Evolutionary conservation across 2,113 vertebrate species (phyloP).

Genomic region (Bufo bufo): DNA sequence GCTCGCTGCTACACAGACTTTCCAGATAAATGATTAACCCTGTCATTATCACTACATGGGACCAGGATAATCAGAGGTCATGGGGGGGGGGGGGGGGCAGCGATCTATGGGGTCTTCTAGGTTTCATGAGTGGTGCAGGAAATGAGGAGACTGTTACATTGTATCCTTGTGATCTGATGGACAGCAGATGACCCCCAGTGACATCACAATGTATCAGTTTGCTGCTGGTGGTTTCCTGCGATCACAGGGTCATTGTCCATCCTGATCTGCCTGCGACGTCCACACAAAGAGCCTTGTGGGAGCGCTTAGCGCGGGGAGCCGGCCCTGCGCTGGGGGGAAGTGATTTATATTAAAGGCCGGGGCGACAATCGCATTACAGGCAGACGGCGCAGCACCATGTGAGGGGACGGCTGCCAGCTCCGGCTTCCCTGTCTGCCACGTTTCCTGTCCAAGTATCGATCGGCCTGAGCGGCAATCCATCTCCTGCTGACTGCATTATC

Average conservation of each 20-base stretch:
- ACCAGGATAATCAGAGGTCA: too few relatives aligned
- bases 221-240: neutral
- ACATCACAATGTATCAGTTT: neutral
- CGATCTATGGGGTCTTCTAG: neutral
- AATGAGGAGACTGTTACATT: too few relatives aligned
- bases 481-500: neutral
- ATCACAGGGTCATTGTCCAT: constrained; percentile 21
- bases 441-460: constrained; percentile 29
- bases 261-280: neutral
- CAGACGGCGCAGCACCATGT: constrained; percentile 4
- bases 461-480: neutral
- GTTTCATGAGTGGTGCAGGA: too few relatives aligned
- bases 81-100: neutral
- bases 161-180: neutral
- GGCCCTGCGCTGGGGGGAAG: neutral
- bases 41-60: too few relatives aligned
- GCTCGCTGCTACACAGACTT: too few relatives aligned
- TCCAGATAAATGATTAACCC: too few relatives aligned
- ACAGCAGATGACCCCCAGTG: neutral
- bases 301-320: neutral
- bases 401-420: neutral
- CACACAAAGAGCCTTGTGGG: neutral
- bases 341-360: neutral
- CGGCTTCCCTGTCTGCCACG: neutral
- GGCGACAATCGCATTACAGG: constrained; percentile 4